Conservation (phyloP, 2,113 vertebrate species). For the Felis chaus region DNA sequence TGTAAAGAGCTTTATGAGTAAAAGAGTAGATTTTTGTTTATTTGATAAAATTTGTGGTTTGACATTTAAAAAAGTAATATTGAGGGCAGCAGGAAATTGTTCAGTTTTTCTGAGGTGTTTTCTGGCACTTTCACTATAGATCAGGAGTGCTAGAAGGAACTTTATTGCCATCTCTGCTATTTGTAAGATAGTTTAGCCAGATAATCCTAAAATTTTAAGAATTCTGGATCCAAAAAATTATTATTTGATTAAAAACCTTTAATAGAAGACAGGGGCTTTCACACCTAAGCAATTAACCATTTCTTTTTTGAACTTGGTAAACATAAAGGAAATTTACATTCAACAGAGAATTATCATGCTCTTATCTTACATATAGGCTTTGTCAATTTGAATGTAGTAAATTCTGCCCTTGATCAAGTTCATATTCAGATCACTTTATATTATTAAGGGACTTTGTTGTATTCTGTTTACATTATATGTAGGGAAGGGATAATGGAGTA, state of each 20-base stretch:
- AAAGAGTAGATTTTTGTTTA: not conserved
- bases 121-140: not conserved
- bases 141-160: not conserved
- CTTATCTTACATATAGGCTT: not conserved
- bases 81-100: not conserved
- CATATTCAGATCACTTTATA: not conserved
- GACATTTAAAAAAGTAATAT: not conserved
- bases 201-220: not conserved
- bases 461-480: not conserved
- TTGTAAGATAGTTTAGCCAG: not conserved
- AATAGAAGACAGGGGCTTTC: not conserved
- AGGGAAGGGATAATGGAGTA: not conserved
- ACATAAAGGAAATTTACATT: not conserved
- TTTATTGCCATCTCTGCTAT: not conserved
- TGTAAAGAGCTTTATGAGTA: not conserved
- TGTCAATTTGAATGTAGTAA: not conserved
- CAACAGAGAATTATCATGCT: not conserved
- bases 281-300: not conserved
- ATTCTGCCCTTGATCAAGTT: not conserved
- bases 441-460: not conserved
- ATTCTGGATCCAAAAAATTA: not conserved
- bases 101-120: not conserved
- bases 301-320: not conserved
- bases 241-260: not conserved
- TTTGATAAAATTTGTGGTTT: not conserved